A percentile compares a stretch with the other conserved stretches of the same genome.
phyloP scores from a whole-genome alignment of 2,113 vertebrate species.

The Leptosomus discolor region DNA sequence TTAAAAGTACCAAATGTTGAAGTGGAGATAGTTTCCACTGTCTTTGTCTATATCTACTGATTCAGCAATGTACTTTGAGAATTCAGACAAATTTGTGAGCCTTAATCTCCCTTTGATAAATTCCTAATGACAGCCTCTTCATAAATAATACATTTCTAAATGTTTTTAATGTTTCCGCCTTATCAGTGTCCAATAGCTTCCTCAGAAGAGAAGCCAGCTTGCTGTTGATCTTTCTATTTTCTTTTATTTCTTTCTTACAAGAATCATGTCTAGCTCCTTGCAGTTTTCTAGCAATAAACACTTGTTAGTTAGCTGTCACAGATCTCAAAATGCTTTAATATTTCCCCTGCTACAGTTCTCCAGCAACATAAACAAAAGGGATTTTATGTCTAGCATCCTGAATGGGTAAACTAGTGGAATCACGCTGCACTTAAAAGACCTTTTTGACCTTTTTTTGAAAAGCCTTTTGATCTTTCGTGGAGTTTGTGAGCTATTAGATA shows the following conservation, averaged over 20 bases:
- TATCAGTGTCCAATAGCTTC: background rate
- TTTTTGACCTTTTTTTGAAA: background rate
- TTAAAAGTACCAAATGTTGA: background rate
- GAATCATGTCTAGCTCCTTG: background rate
- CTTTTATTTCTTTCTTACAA: background rate
- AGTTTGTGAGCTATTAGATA: background rate
- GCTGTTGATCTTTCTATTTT: background rate
- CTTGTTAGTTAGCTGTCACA: background rate
- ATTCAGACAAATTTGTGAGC: conserved; percentile 11
- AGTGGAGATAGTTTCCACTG: background rate
- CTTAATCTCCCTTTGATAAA: background rate
- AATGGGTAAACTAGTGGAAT: background rate
- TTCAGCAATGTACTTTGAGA: background rate
- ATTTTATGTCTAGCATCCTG: background rate
- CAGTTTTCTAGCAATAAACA: background rate
- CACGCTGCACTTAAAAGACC: background rate
- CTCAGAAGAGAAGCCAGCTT: background rate
- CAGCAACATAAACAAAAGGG: background rate
- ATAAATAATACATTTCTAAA: conserved; percentile 44
- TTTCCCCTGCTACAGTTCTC: conserved; percentile 17
- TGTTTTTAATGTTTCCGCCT: background rate
- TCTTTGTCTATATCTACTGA: background rate
- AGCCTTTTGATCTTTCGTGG: background rate
- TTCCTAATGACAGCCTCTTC: background rate
- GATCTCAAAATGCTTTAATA: background rate